Percentiles rank a stretch among this genome's conserved stretches.
Evolutionary conservation across 1,140 invertebrate species (phyloP).

Genomic region (Euura lappo): DNA sequence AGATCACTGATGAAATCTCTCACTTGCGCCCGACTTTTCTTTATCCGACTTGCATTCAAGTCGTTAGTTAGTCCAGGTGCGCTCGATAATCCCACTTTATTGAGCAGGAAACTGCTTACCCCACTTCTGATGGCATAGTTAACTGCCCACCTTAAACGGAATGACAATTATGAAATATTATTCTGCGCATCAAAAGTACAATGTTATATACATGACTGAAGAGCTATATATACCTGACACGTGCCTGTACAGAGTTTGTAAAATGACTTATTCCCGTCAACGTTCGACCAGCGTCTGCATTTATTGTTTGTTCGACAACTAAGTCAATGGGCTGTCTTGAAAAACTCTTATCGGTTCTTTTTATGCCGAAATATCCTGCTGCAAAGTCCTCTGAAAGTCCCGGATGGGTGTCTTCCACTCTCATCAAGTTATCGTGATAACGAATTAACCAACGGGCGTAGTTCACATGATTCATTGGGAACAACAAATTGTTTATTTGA

Average conservation of each 20-base stretch:
- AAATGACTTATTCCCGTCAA: conserved; percentile 29
- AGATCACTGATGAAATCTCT: too few species aligned
- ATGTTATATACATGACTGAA: too few species aligned
- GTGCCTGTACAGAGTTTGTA: not conserved
- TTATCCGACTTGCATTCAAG: too few species aligned
- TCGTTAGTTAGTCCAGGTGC: too few species aligned
- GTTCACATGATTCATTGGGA: not conserved
- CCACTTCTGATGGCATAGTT: too few species aligned
- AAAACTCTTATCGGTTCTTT: conserved; percentile 35
- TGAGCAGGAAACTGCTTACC: too few species aligned
- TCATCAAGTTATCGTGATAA: not conserved
- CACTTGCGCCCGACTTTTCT: too few species aligned
- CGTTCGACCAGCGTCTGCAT: conserved; percentile 42
- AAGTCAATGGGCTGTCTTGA: conserved; percentile 40
- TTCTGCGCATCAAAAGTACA: too few species aligned
- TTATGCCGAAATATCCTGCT: conserved; percentile 36
- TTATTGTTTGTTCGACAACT: conserved; percentile 41
- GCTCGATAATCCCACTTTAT: too few species aligned
- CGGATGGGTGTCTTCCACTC: conserved; percentile 36
- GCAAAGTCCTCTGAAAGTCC: conserved; percentile 28
- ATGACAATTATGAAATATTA: too few species aligned
- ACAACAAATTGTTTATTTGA: not conserved
- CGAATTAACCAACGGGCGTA: conserved; percentile 10
- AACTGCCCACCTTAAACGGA: too few species aligned
- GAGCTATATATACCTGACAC: too few species aligned